Base-by-base conservation (phyloP, 2,888 invertebrate species). In the Cheilosia vulpina region DNA sequence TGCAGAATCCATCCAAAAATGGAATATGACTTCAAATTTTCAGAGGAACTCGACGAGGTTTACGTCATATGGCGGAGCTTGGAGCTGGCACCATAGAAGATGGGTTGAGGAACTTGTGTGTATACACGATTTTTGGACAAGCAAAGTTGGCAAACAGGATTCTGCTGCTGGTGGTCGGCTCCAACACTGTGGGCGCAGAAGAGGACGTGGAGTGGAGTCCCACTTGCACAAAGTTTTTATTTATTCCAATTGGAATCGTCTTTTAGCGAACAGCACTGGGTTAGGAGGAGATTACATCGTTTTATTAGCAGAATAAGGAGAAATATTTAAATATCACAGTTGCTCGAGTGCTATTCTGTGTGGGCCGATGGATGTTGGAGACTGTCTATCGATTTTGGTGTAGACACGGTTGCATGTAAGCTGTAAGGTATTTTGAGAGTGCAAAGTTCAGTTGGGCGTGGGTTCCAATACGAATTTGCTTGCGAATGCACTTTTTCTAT, bases 71-170 rank as follows among this genome's bases (percentile, higher is more conserved):
- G 65, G 76, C 58, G 65, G 76, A 65, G 50, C 66, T 19, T 24
- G 53, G 53, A 41, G 34, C 21, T 52, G 19, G 52, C 52, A 52
- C 41, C 50, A 68, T 43, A 17, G 21, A 57, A 41, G 45, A 66
- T 69, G 63, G 77, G 13, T 68, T 52, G 62, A 68, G 41, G 58
- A 72, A 82, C 58, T 60, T 57, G 41, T 71, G 45, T 65, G 50
- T 45, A 27, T 27, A 41, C 34, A 68, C n/a, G 41, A 62, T 38
- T 63, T 65, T 76, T 62, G 27, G 68, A 31, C 31, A 34, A 50
- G 34, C n/a, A 41, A 81, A 47, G 66, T 73, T 84, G 84, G 84
- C 79, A 79, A 84, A 84, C 84, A 73, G 80, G 84, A 84, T 84
- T 84, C 65, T 58, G 45, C 38, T 27, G 58, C 31, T 58, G 50